These are phyloP conservation scores for Zaprionus tsacasi DNA, from an alignment of 1,140 invertebrate genomes.

Conservation along the genomic window DNA sequence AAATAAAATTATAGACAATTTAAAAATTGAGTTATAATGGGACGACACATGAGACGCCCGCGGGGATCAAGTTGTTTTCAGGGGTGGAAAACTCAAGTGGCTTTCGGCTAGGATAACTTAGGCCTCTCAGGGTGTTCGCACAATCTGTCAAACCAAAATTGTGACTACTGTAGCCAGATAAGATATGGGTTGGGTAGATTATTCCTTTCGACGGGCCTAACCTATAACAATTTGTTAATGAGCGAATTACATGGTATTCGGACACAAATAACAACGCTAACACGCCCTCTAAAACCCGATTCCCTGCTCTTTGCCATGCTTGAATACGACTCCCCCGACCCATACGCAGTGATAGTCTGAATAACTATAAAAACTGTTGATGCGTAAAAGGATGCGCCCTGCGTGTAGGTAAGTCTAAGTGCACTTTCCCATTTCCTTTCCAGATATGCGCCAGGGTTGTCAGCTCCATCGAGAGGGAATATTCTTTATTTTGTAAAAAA, in stretches of 20 bases:
- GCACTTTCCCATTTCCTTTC: constrained; percentile 58
- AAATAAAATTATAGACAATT: constrained; percentile 74
- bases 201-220: constrained; percentile 5
- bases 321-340: constrained; percentile 6
- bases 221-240: constrained; percentile 70
- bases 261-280: not conserved
- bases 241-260: constrained; percentile 69
- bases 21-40: constrained; percentile 74
- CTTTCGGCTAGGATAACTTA: constrained; percentile 11
- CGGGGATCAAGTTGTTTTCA: not conserved
- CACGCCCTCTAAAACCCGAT: constrained; percentile 48
- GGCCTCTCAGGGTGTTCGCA: not conserved
- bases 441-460: constrained; percentile 50
- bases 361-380: constrained; percentile 71
- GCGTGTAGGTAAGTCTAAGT: constrained; percentile 39
- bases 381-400: constrained; percentile 72
- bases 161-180: constrained; percentile 16
- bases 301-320: constrained; percentile 1
- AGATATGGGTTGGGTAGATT: not conserved
- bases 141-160: constrained; percentile 23
- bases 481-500: not conserved
- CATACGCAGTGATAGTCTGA: constrained; percentile 13
- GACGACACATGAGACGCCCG: constrained; percentile 52
- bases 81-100: constrained; percentile 52
- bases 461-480: not conserved